Percentiles rank a stretch among this genome's conserved stretches.
Evolutionary conservation across 2,888 invertebrate genomes (phyloP).

Genomic region (Plutella xylostella): DNA sequence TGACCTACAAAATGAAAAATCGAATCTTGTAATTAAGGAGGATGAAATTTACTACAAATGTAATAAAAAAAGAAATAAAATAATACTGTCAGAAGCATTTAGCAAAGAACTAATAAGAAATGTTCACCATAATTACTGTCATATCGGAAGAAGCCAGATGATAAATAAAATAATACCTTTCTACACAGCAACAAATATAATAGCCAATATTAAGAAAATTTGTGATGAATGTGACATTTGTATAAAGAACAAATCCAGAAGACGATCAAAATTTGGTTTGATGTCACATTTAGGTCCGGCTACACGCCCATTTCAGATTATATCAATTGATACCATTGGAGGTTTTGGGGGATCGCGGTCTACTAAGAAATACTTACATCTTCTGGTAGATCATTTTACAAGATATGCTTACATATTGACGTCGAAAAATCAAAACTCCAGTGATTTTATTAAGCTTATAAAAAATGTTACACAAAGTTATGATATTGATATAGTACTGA

Average conservation of each 20-base stretch:
- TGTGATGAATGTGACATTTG: conserved; percentile 10
- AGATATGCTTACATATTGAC: conserved; percentile 14
- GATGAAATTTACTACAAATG: conserved; percentile 4
- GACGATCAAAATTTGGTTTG: conserved; percentile 18
- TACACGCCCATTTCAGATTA: conserved; percentile 18
- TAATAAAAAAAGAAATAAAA: conserved; percentile 13
- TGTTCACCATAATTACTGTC: conserved; percentile 18
- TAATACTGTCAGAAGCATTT: conserved; percentile 20
- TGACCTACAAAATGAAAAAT: conserved; percentile 8
- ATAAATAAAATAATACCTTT: conserved; percentile 16
- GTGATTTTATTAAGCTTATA: conserved; percentile 17
- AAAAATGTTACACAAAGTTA: neutral
- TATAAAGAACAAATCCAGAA: conserved; percentile 19
- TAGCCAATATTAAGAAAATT: conserved; percentile 14
- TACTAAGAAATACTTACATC: conserved; percentile 22
- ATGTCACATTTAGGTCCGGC: conserved; percentile 22
- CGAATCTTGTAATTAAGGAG: conserved; percentile 1
- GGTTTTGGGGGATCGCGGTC: conserved; percentile 22
- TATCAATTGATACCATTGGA: conserved; percentile 21
- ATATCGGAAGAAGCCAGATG: conserved; percentile 19
- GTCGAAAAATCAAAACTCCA: conserved; percentile 19
- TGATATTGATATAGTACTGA: conserved; percentile 9
- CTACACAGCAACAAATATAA: conserved; percentile 18
- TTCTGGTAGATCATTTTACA: conserved; percentile 20
- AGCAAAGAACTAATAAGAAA: conserved; percentile 18